Evolutionary conservation across 2,113 vertebrate species (phyloP).

Genomic region (Psophia crepitans): DNA sequence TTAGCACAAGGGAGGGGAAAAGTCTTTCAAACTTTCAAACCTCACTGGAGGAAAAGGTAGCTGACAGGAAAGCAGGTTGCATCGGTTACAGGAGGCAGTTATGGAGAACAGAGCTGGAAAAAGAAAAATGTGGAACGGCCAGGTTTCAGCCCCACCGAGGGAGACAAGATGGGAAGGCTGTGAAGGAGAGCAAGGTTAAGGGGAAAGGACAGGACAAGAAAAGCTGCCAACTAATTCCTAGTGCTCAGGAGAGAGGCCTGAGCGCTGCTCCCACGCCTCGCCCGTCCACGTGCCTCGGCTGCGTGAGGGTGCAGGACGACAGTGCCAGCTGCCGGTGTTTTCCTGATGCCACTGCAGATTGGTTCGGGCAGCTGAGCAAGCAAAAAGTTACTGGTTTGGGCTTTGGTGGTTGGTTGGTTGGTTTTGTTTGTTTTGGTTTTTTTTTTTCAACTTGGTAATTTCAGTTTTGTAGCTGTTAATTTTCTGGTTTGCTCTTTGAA

Average conservation of each 20-base stretch:
- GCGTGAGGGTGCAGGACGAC: neutral
- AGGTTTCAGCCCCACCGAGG: neutral
- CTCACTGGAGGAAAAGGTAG: neutral
- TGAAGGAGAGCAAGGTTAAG: neutral
- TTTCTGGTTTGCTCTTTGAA: neutral
- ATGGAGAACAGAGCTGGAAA: neutral
- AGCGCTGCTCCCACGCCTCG: neutral
- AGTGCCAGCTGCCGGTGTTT: neutral
- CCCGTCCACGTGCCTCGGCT: rapidly evolving
- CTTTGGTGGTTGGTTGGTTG: too few species aligned
- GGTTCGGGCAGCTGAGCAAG: neutral
- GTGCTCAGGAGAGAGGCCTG: neutral
- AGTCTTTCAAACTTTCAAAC: neutral
- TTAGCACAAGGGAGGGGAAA: neutral
- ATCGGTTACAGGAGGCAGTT: neutral
- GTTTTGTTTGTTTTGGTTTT: neutral
- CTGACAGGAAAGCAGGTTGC: neutral
- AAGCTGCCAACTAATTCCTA: neutral
- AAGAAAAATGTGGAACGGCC: neutral
- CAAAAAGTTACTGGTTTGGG: neutral
- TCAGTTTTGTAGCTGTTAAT: neutral
- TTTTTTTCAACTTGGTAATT: neutral
- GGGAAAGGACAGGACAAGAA: neutral
- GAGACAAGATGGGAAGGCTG: neutral
- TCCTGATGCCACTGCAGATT: neutral